These are phyloP conservation scores for Forbesichthys papilliferus DNA, from an alignment of 2,113 vertebrate species.

Conservation along the genomic window DNA sequence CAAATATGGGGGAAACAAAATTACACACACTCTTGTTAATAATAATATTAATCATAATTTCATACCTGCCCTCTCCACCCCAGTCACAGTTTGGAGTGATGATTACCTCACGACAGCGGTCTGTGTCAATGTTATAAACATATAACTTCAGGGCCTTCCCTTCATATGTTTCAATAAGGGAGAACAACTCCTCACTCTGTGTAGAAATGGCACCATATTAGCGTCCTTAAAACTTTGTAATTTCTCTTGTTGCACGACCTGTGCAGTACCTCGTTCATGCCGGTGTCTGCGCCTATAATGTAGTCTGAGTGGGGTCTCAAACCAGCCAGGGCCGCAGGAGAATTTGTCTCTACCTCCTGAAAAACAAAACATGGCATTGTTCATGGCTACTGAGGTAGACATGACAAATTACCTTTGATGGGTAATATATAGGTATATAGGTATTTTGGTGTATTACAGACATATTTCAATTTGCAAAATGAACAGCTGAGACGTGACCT, in stretches of 20 bases:
- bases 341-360: conserved; percentile 94
- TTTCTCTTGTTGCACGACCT: background rate
- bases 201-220: conserved; percentile 29
- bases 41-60: background rate
- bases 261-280: conserved; percentile 85
- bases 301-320: conserved; percentile 91
- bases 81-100: conserved; percentile 92
- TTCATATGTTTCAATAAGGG: conserved; percentile 88
- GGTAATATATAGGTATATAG: background rate
- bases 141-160: conserved; percentile 92
- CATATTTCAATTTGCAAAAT: too few relatives aligned
- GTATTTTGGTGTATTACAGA: too few relatives aligned
- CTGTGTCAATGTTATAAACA: conserved; percentile 94
- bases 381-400: background rate
- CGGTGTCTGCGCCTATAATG: conserved; percentile 91
- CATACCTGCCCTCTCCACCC: conserved; percentile 96
- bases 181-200: conserved; percentile 93
- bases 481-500: conserved; percentile 37
- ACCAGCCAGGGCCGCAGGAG: conserved; percentile 90
- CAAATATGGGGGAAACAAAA: too few relatives aligned
- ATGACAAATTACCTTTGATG: too few relatives aligned
- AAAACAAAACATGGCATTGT: conserved; percentile 1
- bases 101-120: conserved; percentile 94
- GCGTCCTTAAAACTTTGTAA: background rate
- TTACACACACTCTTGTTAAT: too few relatives aligned